phyloP scores from a whole-genome alignment of 2,797 vertebrate species.

The Percopsis omiscomaycus region DNA sequence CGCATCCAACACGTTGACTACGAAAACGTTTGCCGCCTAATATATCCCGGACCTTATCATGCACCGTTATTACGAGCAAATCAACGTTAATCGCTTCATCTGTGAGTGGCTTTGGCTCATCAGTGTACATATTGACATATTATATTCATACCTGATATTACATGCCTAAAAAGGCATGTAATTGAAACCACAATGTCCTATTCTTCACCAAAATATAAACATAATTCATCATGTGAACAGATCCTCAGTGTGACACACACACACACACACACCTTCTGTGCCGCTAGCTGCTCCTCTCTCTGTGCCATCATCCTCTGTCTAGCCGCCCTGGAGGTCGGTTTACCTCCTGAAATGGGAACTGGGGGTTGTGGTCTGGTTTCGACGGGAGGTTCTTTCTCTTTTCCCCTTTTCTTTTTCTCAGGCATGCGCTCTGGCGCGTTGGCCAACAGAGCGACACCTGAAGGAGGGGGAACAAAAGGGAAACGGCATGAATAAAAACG shows the following conservation, averaged over 20 bases:
- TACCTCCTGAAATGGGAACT: constrained; percentile 62
- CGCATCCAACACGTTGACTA: no score
- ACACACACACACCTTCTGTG: constrained; percentile 81
- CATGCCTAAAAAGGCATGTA: no score
- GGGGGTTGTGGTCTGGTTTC: constrained; percentile 72
- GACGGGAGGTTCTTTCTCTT: constrained; percentile 75
- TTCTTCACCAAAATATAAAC: no score
- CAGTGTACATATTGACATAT: no score
- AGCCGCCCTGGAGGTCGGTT: constrained; percentile 81
- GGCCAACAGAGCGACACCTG: constrained; percentile 92
- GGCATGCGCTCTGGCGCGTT: constrained; percentile 89
- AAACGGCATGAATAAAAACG: constrained; percentile 1
- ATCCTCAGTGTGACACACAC: neutral
- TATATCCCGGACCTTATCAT: no score
- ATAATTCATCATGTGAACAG: neutral
- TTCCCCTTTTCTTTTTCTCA: constrained; percentile 79
- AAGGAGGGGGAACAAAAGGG: neutral
- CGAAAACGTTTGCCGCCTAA: no score
- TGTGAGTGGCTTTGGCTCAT: no score
- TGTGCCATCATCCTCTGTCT: constrained; percentile 84
- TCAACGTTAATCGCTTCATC: no score
- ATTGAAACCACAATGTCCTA: no score
- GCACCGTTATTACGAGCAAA: no score
- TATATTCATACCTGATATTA: no score
- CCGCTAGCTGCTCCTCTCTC: constrained; percentile 87